Conservation (phyloP, 2,888 invertebrate genomes). For the Chalcis sispes region DNA sequence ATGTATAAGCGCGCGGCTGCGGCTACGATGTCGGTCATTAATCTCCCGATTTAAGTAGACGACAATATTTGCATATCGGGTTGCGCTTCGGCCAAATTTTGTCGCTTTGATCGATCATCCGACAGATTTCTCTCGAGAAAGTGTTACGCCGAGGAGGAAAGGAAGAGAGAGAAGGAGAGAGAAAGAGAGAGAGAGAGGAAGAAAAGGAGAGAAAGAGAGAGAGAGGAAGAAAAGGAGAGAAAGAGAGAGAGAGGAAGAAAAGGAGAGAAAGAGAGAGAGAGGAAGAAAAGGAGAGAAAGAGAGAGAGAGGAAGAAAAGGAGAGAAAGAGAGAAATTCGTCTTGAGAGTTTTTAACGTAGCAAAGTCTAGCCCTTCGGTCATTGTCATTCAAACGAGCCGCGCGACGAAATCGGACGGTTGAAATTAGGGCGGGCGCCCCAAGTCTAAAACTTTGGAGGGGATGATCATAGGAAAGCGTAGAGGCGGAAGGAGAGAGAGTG, state of each 20-base stretch:
- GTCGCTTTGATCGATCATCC: constrained; percentile 59
- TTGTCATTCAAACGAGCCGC: constrained; percentile 72
- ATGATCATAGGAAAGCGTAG: no score
- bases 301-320: background rate
- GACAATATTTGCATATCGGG: constrained; percentile 76
- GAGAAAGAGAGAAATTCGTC: background rate
- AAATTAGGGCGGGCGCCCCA: constrained; percentile 67
- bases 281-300: background rate
- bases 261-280: background rate
- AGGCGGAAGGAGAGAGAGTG: constrained; percentile 39
- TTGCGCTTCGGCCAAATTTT: constrained; percentile 65
- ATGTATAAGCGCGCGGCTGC: background rate
- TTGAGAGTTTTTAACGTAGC: constrained; percentile 57
- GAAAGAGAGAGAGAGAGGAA: background rate
- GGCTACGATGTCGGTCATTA: constrained; percentile 64
- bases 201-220: background rate
- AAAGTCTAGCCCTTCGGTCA: constrained; percentile 58
- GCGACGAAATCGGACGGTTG: constrained; percentile 69
- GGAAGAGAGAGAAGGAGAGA: background rate
- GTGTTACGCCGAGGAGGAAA: no score
- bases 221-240: background rate
- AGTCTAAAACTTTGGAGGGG: constrained; percentile 3
- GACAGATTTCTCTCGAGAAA: background rate
- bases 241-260: background rate
- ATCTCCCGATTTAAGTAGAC: constrained; percentile 71